phyloP scores from a whole-genome alignment of 2,888 invertebrate species.

The Alcis repandata region DNA sequence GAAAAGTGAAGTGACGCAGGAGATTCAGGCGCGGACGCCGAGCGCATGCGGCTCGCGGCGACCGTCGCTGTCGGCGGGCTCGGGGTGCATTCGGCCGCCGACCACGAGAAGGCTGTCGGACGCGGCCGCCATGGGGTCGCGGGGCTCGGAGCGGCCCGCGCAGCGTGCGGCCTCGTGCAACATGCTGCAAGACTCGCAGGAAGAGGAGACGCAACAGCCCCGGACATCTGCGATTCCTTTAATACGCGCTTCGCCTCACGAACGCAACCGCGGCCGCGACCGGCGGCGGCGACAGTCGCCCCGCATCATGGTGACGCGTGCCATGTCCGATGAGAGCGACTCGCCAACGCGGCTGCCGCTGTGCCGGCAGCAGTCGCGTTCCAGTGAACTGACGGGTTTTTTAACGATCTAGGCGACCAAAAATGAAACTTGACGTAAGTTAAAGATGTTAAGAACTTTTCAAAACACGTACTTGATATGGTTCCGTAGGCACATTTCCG shows the following conservation, averaged over 20 bases:
- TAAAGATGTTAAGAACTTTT: too few species aligned
- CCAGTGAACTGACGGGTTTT: constrained; percentile 76
- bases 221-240: constrained; percentile 80
- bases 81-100: constrained; percentile 77
- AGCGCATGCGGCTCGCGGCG: constrained; percentile 92
- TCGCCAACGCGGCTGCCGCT: constrained; percentile 82
- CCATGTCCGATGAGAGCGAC: constrained; percentile 91
- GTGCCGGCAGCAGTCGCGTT: constrained; percentile 81
- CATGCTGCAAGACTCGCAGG: constrained; percentile 88
- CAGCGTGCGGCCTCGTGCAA: constrained; percentile 90
- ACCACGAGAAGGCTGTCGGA: constrained; percentile 78
- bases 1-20: constrained; percentile 92
- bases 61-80: constrained; percentile 89
- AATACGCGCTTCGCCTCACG: constrained; percentile 86
- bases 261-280: constrained; percentile 64
- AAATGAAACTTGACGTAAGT: too few species aligned
- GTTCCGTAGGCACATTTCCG: too few species aligned
- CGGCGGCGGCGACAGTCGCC: constrained; percentile 87
- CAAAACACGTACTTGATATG: too few species aligned
- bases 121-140: constrained; percentile 78
- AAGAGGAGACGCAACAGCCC: constrained; percentile 71
- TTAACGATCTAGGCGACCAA: constrained; percentile 56
- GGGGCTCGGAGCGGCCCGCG: constrained; percentile 78
- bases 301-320: constrained; percentile 90
- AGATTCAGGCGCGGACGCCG: constrained; percentile 93